phyloP scores from a whole-genome alignment of 1,140 invertebrate species.

The Alviniconcha marisindica region DNA sequence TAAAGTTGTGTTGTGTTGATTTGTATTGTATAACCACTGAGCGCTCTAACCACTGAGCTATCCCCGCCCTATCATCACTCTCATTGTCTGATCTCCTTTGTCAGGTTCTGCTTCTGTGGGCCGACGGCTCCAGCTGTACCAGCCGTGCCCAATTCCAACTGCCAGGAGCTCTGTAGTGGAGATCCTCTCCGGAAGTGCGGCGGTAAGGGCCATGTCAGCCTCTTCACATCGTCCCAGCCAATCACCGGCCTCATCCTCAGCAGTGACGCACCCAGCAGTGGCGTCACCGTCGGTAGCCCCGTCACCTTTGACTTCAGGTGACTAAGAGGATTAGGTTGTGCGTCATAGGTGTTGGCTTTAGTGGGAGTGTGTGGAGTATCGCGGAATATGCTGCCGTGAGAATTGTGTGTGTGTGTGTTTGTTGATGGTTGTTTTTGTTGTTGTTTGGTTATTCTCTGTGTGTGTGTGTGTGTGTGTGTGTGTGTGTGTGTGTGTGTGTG shows the following conservation, averaged over 20 bases:
- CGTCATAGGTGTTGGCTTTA: too few relatives aligned
- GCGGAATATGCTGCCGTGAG: too few relatives aligned
- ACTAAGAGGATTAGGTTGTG: constrained; percentile 48
- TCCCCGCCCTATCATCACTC: too few relatives aligned
- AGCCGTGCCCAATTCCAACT: constrained; percentile 13
- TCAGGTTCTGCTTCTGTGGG: constrained; percentile 63
- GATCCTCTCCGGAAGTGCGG: constrained; percentile 50
- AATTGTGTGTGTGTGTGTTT: too few relatives aligned
- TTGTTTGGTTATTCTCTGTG: too few relatives aligned
- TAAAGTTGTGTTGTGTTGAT: too few relatives aligned
- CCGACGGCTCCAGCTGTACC: constrained; percentile 35
- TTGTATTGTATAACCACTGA: too few relatives aligned
- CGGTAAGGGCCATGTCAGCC: constrained; percentile 49
- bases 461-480: too few relatives aligned
- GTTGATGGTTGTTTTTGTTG: too few relatives aligned
- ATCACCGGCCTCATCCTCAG: constrained; percentile 51
- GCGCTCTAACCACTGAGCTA: too few relatives aligned
- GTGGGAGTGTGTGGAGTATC: too few relatives aligned
- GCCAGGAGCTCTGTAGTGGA: constrained; percentile 50
- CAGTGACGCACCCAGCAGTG: neutral
- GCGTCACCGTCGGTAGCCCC: constrained; percentile 35
- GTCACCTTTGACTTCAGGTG: constrained; percentile 49
- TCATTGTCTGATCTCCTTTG: neutral
- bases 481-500: too few relatives aligned
- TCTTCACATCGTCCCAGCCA: constrained; percentile 49